Evolutionary conservation across 2,113 vertebrate species (phyloP).

Genomic region (Leucopsar rothschildi): DNA sequence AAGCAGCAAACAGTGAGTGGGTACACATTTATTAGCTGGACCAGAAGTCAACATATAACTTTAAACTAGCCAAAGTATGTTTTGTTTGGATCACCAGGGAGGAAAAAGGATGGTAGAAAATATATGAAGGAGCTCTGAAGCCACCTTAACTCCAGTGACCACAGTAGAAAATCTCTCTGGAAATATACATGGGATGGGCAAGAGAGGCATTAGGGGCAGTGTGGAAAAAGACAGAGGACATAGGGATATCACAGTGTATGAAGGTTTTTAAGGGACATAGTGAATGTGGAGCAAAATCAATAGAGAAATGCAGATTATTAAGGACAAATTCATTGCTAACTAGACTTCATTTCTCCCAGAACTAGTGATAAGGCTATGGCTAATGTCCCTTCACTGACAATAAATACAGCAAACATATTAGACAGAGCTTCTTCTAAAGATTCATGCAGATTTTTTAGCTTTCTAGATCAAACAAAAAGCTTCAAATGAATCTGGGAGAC

Average conservation of each 20-base stretch:
- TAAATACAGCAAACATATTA: neutral
- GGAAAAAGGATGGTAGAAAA: neutral
- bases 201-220: neutral
- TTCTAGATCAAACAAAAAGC: conserved; percentile 16
- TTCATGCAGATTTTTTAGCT: neutral
- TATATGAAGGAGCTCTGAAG: neutral
- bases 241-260: neutral
- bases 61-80: neutral
- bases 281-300: neutral
- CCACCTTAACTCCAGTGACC: neutral
- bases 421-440: neutral
- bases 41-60: neutral
- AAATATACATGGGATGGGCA: neutral
- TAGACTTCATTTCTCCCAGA: neutral
- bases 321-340: neutral
- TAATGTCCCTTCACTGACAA: neutral
- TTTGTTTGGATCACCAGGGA: neutral
- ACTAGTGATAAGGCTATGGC: neutral
- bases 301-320: neutral
- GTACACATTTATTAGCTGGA: neutral
- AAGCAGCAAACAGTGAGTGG: neutral
- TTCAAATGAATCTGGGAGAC: conserved; percentile 4
- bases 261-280: neutral
- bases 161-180: neutral
- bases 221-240: neutral